Base-by-base conservation (phyloP, 2,113 vertebrate species). In the Tachysurus vachellii region DNA sequence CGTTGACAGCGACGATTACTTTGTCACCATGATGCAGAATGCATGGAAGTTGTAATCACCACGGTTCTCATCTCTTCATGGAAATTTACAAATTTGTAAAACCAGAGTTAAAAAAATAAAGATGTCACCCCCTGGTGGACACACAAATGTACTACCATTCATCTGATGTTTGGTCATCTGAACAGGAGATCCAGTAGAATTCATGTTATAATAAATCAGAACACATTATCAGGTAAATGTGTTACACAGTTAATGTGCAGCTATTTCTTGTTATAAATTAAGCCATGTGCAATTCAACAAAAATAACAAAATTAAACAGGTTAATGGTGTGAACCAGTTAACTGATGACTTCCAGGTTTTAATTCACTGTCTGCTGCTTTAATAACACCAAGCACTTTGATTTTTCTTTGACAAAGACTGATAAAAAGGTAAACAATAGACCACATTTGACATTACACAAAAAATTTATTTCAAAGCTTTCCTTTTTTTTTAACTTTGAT, bases 11-110 rank as follows among this genome's bases (percentile, higher is more conserved):
- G 95, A 96, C 0, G 92, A 88, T 1, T 95, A 95, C 88, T 96
- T 96, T 11, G 93, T 95, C 42, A 92, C 91, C 21, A 95, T 96
- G 93, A 91, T 96, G 92, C 93, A 91, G 88, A 94, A 90, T 0
- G 91, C 94, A 12, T 96, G 95, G 95, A 93, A 85, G 82, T 91
- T 96, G 83, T 95, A 93, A 91, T 17, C 76, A 42, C 47, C 56
- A 57, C 21, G 8, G 21, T 13, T 59, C 54, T 11, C 0, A 12
- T 21, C 8, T 12, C 66, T 66, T 59, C 57, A 6, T 57, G 16
- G 83, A 42, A 44, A 16, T 1, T 10, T 77, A 19, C 4, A 71
- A 11, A 42, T 26, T 1, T 75, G 28, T 77, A 54, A 77, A n/a
- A 56, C 31, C 14, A 61, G 28, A 5, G 70, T 28, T 53, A 42